Evolutionary conservation across 2,797 vertebrate species (phyloP).

Genomic region (Helarctos malayanus): DNA sequence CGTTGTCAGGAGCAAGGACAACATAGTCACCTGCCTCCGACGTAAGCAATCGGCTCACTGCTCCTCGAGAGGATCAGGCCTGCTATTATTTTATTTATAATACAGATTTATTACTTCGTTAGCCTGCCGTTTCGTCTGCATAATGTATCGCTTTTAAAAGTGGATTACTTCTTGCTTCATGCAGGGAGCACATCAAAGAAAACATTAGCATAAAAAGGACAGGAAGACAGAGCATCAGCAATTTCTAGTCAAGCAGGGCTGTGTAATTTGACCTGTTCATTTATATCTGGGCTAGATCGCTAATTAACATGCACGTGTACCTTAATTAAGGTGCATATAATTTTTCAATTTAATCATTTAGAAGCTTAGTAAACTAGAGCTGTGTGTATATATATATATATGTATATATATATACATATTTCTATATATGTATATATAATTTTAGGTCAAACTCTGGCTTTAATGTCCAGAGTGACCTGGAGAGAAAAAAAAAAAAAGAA

Average conservation of each 20-base stretch:
- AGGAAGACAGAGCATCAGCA: background rate
- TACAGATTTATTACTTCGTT: conserved; percentile 54
- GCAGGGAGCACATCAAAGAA: conserved; percentile 58
- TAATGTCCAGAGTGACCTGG: background rate
- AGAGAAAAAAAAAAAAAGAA: background rate
- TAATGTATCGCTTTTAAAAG: conserved; percentile 62
- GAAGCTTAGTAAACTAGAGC: background rate
- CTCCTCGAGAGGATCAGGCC: background rate
- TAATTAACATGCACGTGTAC: conserved; percentile 58
- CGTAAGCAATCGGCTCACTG: fast-evolving
- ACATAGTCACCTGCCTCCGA: background rate
- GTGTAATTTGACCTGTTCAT: background rate
- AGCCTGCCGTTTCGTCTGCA: conserved; percentile 48
- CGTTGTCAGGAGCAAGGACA: background rate
- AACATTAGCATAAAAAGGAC: conserved; percentile 15
- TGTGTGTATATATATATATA: background rate
- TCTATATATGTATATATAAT: background rate
- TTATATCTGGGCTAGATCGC: background rate
- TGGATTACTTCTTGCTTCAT: conserved; percentile 44
- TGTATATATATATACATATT: conserved; percentile 23
- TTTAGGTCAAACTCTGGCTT: background rate
- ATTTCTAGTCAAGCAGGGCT: background rate
- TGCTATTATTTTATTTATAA: conserved; percentile 1
- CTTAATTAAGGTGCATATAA: conserved; percentile 49
- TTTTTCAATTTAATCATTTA: background rate